phyloP scores from a whole-genome alignment of 2,113 vertebrate species.

The Pyrgilauda ruficollis region DNA sequence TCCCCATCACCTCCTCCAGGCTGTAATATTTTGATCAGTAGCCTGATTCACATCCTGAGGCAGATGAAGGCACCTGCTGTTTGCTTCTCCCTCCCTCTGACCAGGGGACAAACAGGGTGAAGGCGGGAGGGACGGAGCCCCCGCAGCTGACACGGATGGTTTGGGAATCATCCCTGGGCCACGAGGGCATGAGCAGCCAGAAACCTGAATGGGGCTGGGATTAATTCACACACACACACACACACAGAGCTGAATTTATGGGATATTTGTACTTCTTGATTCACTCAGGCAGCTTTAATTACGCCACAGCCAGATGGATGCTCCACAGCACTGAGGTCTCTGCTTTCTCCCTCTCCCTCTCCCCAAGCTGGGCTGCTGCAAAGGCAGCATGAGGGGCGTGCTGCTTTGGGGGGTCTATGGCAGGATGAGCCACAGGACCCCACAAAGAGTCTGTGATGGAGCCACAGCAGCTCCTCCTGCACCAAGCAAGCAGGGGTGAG shows the following conservation, averaged over 20 bases:
- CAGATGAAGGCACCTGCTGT: not conserved
- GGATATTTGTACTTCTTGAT: not conserved
- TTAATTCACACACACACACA: not conserved
- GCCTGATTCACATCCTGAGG: not conserved
- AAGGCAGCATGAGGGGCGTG: not conserved
- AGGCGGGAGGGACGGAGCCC: accelerated
- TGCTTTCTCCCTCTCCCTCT: not conserved
- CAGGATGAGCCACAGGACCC: not conserved
- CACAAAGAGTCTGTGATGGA: not conserved
- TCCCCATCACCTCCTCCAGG: not conserved
- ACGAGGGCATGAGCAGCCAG: not conserved
- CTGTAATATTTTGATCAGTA: not conserved
- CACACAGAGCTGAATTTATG: not conserved
- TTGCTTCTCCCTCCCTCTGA: not conserved
- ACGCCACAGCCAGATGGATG: not conserved
- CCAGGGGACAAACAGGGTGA: accelerated
- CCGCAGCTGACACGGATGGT: accelerated
- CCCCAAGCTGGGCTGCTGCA: not conserved
- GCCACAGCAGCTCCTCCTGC: not conserved
- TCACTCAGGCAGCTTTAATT: not conserved
- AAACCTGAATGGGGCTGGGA: not conserved
- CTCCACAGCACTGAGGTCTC: accelerated
- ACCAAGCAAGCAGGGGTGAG: accelerated
- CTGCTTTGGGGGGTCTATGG: accelerated
- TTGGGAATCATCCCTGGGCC: not conserved